phyloP scores from a whole-genome alignment of 2,888 invertebrate species.

The Drosophila planitibia region DNA sequence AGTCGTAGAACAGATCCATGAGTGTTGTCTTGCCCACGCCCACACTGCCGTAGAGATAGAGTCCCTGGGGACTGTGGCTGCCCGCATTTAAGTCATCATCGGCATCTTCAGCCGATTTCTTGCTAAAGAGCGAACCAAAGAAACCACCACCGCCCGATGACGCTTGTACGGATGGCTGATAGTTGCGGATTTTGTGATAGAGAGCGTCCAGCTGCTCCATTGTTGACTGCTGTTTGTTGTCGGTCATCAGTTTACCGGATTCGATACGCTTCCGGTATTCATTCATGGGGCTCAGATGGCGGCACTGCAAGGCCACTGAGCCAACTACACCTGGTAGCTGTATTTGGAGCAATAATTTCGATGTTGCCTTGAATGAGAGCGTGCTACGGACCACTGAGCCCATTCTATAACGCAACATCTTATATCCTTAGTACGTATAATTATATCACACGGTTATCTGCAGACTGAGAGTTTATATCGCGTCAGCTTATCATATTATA shows the following conservation, averaged over 20 bases:
- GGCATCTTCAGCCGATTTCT: slow-evolving; percentile 28
- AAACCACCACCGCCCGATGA: slow-evolving; percentile 55
- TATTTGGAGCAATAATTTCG: slow-evolving; percentile 37
- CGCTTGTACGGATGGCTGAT: slow-evolving; percentile 58
- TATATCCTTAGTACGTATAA: slow-evolving; percentile 21
- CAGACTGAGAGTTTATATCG: slow-evolving; percentile 21
- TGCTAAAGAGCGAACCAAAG: slow-evolving; percentile 56
- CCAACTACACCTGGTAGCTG: slow-evolving; percentile 9
- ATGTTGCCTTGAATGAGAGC: slow-evolving; percentile 23
- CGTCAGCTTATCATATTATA: slow-evolving; percentile 69
- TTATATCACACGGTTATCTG: slow-evolving; percentile 32
- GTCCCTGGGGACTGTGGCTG: slow-evolving; percentile 86
- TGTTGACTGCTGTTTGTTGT: slow-evolving; percentile 91
- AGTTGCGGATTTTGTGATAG: slow-evolving; percentile 86
- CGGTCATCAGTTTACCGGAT: slow-evolving; percentile 88
- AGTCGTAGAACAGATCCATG: slow-evolving; percentile 98
- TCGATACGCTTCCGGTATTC: slow-evolving; percentile 87
- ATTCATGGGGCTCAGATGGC: slow-evolving; percentile 85
- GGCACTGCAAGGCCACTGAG: slow-evolving; percentile 61
- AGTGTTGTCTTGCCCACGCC: slow-evolving; percentile 99
- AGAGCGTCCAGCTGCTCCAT: slow-evolving; percentile 89
- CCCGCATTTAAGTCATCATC: slow-evolving; percentile 68
- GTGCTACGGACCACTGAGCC: slow-evolving; percentile 34
- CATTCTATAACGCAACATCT: slow-evolving; percentile 52
- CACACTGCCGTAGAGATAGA: slow-evolving; percentile 96